These are phyloP conservation scores for Brachyhypopomus occidentalis DNA, from an alignment of 2,113 vertebrate species.

Conservation along the genomic window DNA sequence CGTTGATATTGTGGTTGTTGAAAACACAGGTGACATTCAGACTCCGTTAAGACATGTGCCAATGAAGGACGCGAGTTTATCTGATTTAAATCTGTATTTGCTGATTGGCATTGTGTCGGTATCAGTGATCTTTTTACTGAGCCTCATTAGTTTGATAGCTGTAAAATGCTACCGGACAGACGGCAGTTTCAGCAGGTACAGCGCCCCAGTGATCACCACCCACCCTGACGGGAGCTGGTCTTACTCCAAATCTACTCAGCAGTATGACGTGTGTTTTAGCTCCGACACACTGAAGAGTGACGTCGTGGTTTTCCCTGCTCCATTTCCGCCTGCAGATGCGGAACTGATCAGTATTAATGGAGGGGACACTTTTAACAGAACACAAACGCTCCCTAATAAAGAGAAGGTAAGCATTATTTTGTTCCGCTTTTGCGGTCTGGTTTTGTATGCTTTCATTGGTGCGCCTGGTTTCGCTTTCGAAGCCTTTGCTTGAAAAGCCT, in stretches of 20 bases:
- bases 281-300: constrained; percentile 61
- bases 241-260: constrained; percentile 61
- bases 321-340: constrained; percentile 44
- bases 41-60: constrained; percentile 40
- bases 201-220: constrained; percentile 56
- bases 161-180: constrained; percentile 55
- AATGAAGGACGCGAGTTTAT: constrained; percentile 49
- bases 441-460: not conserved
- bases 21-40: constrained; percentile 39
- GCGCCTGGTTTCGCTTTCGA: no score
- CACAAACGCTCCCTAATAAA: constrained; percentile 52
- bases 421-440: not conserved
- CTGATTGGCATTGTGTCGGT: constrained; percentile 51
- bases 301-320: constrained; percentile 54
- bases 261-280: constrained; percentile 63
- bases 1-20: constrained; percentile 59
- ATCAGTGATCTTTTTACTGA: constrained; percentile 54
- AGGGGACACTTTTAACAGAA: constrained; percentile 46
- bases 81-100: constrained; percentile 54
- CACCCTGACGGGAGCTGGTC: constrained; percentile 59
- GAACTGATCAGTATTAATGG: constrained; percentile 60
- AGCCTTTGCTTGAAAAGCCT: no score
- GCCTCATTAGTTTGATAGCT: constrained; percentile 52
- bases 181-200: constrained; percentile 45
- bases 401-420: constrained; percentile 23